Percentiles rank a stretch among this genome's conserved stretches.
Evolutionary conservation across 2,888 invertebrate species (phyloP).

Genomic region (Habroteleia sp.): DNA sequence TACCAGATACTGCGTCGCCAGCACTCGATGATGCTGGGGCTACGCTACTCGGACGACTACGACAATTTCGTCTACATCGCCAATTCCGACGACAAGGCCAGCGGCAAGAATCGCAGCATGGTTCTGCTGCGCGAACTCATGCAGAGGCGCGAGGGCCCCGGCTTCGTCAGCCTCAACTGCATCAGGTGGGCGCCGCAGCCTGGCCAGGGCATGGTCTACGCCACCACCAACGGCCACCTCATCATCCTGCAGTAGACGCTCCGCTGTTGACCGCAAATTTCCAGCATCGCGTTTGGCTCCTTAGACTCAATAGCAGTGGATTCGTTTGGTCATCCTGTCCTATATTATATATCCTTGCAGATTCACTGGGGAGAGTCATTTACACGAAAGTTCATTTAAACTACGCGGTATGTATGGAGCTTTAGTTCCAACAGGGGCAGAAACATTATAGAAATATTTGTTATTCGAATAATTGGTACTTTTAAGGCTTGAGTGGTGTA

Average conservation of each 20-base stretch:
- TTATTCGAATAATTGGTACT: too few species aligned
- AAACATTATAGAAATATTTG: too few species aligned
- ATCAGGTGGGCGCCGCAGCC: constrained; percentile 91
- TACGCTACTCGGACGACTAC: not conserved
- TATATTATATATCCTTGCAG: too few species aligned
- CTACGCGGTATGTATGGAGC: too few species aligned
- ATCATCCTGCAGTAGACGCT: constrained; percentile 84
- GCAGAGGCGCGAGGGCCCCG: constrained; percentile 84
- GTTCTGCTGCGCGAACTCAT: constrained; percentile 85
- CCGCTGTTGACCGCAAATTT: too few species aligned
- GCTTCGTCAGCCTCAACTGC: constrained; percentile 90
- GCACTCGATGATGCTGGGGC: not conserved
- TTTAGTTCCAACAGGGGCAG: too few species aligned
- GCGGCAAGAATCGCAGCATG: constrained; percentile 75
- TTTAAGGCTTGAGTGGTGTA: too few species aligned
- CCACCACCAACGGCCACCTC: constrained; percentile 91
- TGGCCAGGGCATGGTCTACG: constrained; percentile 92
- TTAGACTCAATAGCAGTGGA: too few species aligned
- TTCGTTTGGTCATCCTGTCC: too few species aligned
- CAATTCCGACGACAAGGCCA: constrained; percentile 67
- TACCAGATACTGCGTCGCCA: constrained; percentile 14
- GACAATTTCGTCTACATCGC: constrained; percentile 54
- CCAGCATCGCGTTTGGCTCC: too few species aligned
- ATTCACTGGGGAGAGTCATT: too few species aligned
- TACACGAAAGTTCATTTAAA: too few species aligned